Evolutionary conservation across 2,797 vertebrate genomes (phyloP).

Genomic region (Sciurus vulgaris): DNA sequence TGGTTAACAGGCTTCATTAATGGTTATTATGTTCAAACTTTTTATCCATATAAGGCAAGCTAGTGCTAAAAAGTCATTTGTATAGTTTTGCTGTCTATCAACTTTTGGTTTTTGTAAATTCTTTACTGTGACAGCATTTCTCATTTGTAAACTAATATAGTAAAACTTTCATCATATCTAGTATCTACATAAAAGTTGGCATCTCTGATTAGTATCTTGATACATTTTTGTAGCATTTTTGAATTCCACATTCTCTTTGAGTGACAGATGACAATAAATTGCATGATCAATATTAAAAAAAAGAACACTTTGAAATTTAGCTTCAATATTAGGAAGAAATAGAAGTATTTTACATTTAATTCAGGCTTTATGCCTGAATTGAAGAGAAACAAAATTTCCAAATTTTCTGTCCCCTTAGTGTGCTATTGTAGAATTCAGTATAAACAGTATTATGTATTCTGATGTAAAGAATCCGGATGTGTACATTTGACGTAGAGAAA

Average conservation of each 20-base stretch:
- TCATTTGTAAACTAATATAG: not conserved
- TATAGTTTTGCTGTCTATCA: not conserved
- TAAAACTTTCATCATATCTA: not conserved
- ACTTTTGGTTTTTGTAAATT: not conserved
- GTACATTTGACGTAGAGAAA: slow-evolving; percentile 26
- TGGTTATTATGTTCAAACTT: not conserved
- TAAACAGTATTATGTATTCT: slow-evolving; percentile 19
- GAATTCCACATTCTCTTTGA: not conserved
- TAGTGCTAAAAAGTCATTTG: not conserved
- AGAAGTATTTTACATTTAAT: not conserved
- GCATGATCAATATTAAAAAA: not conserved
- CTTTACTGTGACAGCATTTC: slow-evolving; percentile 26
- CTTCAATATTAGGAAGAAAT: slow-evolving; percentile 6
- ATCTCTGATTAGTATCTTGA: not conserved
- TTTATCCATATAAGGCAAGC: not conserved
- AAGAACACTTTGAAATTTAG: not conserved
- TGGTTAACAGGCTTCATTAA: not conserved
- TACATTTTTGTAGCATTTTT: not conserved
- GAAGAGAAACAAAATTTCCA: slow-evolving; percentile 32
- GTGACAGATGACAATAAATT: slow-evolving; percentile 40
- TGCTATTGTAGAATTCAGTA: not conserved
- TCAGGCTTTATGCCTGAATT: not conserved
- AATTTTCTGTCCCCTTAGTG: slow-evolving; percentile 8
- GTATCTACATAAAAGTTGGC: not conserved
- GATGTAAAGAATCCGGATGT: not conserved